Evolutionary conservation across 2,888 invertebrate genomes (phyloP), one percentile per base, ranked within the genome.

Genomic region (Deilephila elpenor): DNA sequence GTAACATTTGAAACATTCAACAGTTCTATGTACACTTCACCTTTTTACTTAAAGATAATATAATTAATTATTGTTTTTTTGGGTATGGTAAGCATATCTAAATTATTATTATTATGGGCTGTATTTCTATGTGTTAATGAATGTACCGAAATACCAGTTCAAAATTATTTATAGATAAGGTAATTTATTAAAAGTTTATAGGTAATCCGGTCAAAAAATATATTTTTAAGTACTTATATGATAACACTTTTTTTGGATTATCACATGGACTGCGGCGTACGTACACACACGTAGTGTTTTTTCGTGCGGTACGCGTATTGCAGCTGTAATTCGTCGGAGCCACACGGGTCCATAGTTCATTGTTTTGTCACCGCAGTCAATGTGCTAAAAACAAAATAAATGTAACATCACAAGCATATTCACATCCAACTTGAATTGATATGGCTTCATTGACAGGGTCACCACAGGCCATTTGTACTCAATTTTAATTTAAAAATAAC

Each of bases 161-260:
- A 67, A 67, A 67, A 6, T 5, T 11, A 44, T 37, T 64, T 67
- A 25, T 67, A 67, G 20, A n/a, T 64, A 64, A 37, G 44, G 37
- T 64, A 20, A 64, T 64, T 64, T 64, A 62, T 62, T n/a, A 44
- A 64, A 44, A 44, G 67, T 51, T 14, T 67, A 51, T 67, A 67
- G 44, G 44, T 51, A 51, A 51, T 51, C 17, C 17, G 67, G 67
- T 51, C 8, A 67, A 2, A 51, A 25, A 14, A 25, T n/a, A 51
- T 67, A 11, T 64, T 60, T 64, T n/a, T 64, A 64, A n/a, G n/a
- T 32, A 32, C 32, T 32, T 32, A 56, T 56, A 6, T 19, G 5
- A 44, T 44, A 44, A 11, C 44, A 44, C 11, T 14, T 44, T 44
- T 32, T 44, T 44, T 44, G 44, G 44, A 1, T 44, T 44, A 14